Conservation (phyloP, 2,888 invertebrate species). For the Epistrophe grossulariae region DNA sequence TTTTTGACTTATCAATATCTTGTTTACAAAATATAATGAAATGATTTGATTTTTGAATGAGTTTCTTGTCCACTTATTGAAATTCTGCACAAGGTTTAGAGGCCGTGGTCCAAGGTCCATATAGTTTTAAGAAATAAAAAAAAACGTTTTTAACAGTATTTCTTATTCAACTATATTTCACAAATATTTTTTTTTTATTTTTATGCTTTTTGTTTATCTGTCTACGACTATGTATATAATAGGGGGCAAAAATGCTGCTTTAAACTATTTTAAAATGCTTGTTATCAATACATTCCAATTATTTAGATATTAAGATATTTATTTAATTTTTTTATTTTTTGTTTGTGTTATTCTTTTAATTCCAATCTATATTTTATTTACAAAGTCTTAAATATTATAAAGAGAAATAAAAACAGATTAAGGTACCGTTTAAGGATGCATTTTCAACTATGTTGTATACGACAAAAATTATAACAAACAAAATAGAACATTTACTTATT, state of each 20-base stretch:
- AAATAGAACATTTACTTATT: slow-evolving; percentile 22
- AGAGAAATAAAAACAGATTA: slow-evolving; percentile 20
- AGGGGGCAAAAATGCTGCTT: slow-evolving; percentile 44
- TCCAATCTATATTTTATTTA: slow-evolving; percentile 66
- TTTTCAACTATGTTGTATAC: slow-evolving; percentile 20
- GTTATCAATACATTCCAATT: slow-evolving; percentile 53
- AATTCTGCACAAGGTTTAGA: too few species aligned
- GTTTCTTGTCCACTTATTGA: too few species aligned
- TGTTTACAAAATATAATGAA: too few species aligned
- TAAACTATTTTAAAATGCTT: slow-evolving; percentile 25
- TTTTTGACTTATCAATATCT: too few species aligned
- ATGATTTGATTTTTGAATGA: too few species aligned
- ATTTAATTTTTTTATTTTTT: slow-evolving; percentile 8
- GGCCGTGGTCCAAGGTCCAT: too few species aligned
- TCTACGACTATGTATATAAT: slow-evolving; percentile 37
- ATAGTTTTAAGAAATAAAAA: too few species aligned
- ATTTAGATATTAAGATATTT: slow-evolving; percentile 4
- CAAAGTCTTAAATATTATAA: slow-evolving; percentile 38
- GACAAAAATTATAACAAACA: slow-evolving; percentile 7
- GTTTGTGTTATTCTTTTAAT: slow-evolving; percentile 23
- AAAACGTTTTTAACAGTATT: not conserved
- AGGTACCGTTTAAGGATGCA: slow-evolving; percentile 47
- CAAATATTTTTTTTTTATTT: slow-evolving; percentile 10
- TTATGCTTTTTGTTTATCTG: slow-evolving; percentile 23
- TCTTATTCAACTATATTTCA: slow-evolving; percentile 30